Evolutionary conservation across 2,113 vertebrate genomes (phyloP).

Genomic region (Gavialis gangeticus): DNA sequence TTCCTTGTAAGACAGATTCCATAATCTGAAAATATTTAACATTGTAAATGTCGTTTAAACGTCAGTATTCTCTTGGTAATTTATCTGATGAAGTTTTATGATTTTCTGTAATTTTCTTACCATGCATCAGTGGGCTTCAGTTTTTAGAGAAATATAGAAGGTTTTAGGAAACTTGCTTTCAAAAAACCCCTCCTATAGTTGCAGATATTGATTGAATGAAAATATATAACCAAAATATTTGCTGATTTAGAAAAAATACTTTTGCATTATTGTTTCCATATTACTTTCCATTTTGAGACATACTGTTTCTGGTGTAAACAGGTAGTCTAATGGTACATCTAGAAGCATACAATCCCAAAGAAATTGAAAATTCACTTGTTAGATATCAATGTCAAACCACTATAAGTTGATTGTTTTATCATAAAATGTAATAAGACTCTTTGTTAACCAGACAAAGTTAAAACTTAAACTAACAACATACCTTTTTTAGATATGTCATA

Average conservation of each 20-base stretch:
- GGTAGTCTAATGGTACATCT: neutral
- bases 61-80: conserved; percentile 3
- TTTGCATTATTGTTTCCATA: neutral
- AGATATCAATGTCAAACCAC: neutral
- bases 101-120: neutral
- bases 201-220: neutral
- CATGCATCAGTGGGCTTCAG: accelerated
- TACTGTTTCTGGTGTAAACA: neutral
- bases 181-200: neutral
- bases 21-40: neutral
- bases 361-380: neutral
- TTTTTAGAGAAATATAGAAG: neutral
- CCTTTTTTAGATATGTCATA: conserved; percentile 28
- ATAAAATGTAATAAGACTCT: conserved; percentile 23
- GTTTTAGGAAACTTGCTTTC: neutral
- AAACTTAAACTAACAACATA: conserved; percentile 23
- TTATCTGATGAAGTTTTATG: neutral
- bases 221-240: neutral
- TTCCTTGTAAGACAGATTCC: neutral
- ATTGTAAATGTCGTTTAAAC: neutral
- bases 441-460: conserved; percentile 23
- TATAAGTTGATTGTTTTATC: conserved; percentile 36
- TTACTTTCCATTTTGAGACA: neutral
- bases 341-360: neutral
- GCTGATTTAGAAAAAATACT: neutral